phyloP scores from a whole-genome alignment of 2,797 vertebrate genomes.

The Sebastes trivittatus region DNA sequence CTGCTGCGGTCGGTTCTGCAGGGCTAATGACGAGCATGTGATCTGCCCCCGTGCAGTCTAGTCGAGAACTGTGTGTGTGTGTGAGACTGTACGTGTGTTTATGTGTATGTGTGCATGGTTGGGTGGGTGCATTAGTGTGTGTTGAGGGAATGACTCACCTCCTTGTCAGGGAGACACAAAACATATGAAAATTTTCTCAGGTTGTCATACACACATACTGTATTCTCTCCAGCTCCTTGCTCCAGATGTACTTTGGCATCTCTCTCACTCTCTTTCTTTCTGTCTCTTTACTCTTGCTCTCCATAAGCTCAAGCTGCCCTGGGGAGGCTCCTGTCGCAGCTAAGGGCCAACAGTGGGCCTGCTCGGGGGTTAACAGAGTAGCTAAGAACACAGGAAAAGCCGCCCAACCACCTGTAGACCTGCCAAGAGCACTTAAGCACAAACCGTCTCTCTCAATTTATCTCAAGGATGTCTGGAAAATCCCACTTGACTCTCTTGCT shows the following conservation, averaged over 20 bases:
- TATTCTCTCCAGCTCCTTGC: conserved; percentile 4
- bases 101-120: conserved; percentile 1
- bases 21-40: conserved; percentile 49
- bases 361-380: conserved; percentile 24
- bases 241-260: conserved; percentile 30
- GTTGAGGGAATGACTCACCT: conserved; percentile 59
- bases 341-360: conserved; percentile 24
- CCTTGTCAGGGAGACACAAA: conserved; percentile 51
- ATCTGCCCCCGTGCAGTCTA: conserved; percentile 28
- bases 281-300: not conserved
- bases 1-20: conserved; percentile 29
- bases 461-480: conserved; percentile 60
- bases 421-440: conserved; percentile 46
- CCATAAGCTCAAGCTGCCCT: conserved; percentile 32
- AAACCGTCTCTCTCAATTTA: conserved; percentile 49
- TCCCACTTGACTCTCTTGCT: conserved; percentile 41
- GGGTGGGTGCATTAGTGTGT: conserved; percentile 1
- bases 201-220: conserved; percentile 36
- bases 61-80: not conserved
- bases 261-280: not conserved
- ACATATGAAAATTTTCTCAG: conserved; percentile 59
- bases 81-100: not conserved
- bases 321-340: conserved; percentile 44
- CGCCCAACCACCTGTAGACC: conserved; percentile 53
- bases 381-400: conserved; percentile 14